These are phyloP conservation scores for Nycticryphes semicollaris DNA, from an alignment of 2,113 vertebrate genomes.

Conservation along the genomic window DNA sequence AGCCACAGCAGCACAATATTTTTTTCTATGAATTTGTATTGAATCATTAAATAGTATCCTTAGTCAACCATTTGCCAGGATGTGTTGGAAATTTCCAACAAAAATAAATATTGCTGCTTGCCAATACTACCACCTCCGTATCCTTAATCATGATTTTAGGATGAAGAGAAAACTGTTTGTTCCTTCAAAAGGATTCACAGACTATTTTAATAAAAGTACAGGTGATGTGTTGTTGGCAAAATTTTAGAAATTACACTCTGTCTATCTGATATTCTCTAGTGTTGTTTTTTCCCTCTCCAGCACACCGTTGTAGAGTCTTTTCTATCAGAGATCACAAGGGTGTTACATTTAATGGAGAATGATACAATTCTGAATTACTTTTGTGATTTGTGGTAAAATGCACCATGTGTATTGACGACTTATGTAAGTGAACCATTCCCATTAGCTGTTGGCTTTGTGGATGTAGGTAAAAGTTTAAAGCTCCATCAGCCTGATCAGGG, in stretches of 20 bases:
- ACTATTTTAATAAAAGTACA: background rate
- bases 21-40: background rate
- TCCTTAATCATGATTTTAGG: background rate
- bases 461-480: background rate
- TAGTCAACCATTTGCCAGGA: background rate
- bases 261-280: background rate
- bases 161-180: background rate
- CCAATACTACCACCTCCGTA: background rate
- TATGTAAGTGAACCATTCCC: background rate
- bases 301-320: background rate
- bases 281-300: background rate
- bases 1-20: background rate
- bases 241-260: background rate
- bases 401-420: background rate
- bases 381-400: background rate
- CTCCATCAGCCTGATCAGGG: background rate
- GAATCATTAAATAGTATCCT: background rate
- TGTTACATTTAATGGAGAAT: background rate
- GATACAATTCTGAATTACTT: background rate
- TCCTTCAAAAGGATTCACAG: background rate
- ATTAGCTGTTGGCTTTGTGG: background rate
- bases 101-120: background rate
- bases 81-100: background rate
- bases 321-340: background rate
- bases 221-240: background rate